phyloP scores from a whole-genome alignment of 2,888 invertebrate genomes.

The Eupithecia vulgata region DNA sequence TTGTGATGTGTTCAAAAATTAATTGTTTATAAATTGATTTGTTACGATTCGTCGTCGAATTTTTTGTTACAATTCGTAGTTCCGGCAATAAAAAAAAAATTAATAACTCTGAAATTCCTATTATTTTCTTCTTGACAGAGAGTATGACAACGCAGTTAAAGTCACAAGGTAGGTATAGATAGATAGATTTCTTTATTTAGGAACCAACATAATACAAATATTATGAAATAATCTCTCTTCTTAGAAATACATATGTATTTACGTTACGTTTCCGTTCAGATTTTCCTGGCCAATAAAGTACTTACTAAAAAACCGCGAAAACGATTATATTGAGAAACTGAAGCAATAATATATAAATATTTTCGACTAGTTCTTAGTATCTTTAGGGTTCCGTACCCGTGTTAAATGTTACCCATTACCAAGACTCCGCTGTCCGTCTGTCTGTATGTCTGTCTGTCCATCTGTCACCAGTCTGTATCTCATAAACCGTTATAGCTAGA shows the following conservation, averaged over 20 bases:
- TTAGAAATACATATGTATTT: neutral
- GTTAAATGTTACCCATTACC: too few species aligned
- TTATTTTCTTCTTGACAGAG: neutral
- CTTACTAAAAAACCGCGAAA: too few species aligned
- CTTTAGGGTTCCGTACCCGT: too few species aligned
- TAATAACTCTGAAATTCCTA: neutral
- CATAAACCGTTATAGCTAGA: too few species aligned
- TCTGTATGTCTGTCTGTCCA: too few species aligned
- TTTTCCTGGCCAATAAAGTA: too few species aligned
- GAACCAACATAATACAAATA: neutral
- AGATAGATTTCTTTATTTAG: neutral
- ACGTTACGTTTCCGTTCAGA: too few species aligned
- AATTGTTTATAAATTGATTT: conserved; percentile 66
- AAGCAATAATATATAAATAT: too few species aligned
- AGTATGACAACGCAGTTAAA: neutral
- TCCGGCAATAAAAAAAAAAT: conserved; percentile 49
- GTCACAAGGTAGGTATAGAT: neutral
- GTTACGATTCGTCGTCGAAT: conserved; percentile 59
- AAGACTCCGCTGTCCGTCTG: too few species aligned
- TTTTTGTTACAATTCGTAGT: conserved; percentile 56
- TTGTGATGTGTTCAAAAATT: conserved; percentile 56
- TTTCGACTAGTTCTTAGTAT: too few species aligned
- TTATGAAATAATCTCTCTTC: neutral
- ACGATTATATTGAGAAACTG: too few species aligned
- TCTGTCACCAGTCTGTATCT: too few species aligned